A percentile compares a stretch with the other conserved stretches of the same genome.
Conservation (phyloP, 2,888 invertebrate species). For the Hoplodrina ambigua region DNA sequence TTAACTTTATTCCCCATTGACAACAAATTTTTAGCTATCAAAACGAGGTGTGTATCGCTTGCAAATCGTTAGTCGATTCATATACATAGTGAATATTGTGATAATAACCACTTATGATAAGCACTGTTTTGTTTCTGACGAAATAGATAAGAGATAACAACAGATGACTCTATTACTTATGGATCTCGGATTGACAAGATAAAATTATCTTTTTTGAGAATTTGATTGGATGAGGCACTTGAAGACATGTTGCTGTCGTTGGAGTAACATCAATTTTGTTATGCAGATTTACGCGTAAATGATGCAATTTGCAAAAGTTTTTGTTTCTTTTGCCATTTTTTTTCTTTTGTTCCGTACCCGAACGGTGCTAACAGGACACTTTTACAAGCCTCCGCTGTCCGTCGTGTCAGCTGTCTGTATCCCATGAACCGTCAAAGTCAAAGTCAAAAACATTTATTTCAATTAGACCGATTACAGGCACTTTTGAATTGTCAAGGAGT, state of each 20-base stretch:
- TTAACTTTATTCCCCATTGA: neutral
- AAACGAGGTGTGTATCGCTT: neutral
- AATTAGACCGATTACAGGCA: too few species aligned
- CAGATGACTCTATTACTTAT: conserved; percentile 1
- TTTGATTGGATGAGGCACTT: neutral
- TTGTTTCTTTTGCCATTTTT: too few species aligned
- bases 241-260: neutral
- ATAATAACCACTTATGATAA: conserved; percentile 36
- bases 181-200: conserved; percentile 12
- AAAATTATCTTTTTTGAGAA: neutral
- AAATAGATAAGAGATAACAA: conserved; percentile 4
- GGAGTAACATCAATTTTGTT: neutral
- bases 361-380: too few species aligned
- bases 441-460: too few species aligned
- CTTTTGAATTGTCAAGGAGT: too few species aligned
- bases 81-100: conserved; percentile 6
- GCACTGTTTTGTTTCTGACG: conserved; percentile 3
- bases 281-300: too few species aligned
- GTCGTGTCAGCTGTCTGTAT: too few species aligned
- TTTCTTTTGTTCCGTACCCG: too few species aligned
- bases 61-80: conserved; percentile 11
- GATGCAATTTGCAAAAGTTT: too few species aligned
- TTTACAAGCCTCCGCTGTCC: too few species aligned
- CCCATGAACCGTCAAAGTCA: too few species aligned
- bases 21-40: neutral